phyloP scores from a whole-genome alignment of 2,113 vertebrate genomes.

The Nothobranchius kuhntae region DNA sequence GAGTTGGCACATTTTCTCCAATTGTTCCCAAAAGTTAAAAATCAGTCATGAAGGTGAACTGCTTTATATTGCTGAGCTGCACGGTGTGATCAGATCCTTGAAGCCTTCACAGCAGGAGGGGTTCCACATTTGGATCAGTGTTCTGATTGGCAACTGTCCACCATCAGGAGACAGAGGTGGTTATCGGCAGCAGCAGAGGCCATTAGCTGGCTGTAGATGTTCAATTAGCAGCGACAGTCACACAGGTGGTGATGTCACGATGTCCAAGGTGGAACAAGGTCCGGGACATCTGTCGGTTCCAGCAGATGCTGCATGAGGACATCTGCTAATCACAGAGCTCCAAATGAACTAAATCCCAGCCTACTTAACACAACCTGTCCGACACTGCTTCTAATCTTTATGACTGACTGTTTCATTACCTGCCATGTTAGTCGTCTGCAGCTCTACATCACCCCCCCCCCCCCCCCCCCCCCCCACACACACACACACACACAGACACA shows the following conservation, averaged over 20 bases:
- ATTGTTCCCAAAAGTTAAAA: too few relatives aligned
- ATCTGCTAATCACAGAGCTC: conserved; percentile 56
- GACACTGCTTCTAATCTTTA: conserved; percentile 19
- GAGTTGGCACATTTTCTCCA: too few relatives aligned
- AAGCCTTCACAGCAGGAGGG: conserved; percentile 6
- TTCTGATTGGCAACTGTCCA: background rate
- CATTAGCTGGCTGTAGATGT: conserved; percentile 43
- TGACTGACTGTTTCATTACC: conserved; percentile 32
- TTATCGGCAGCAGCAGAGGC: conserved; percentile 26
- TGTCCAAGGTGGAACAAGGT: conserved; percentile 57
- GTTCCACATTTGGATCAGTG: background rate
- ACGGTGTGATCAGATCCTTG: background rate
- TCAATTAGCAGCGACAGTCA: conserved; percentile 49
- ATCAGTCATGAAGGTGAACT: too few relatives aligned
- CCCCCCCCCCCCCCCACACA: background rate
- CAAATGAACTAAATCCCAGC: conserved; percentile 38
- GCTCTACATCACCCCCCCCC: conserved; percentile 3
- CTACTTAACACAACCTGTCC: conserved; percentile 8
- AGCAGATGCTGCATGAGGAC: conserved; percentile 30
- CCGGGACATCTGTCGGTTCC: conserved; percentile 51
- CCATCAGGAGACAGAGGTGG: conserved; percentile 17
- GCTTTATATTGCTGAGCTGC: background rate
- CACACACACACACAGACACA: conserved; percentile 2
- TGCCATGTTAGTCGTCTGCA: conserved; percentile 25
- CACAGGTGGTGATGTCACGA: conserved; percentile 42